Evolutionary conservation across 2,113 vertebrate species (phyloP), one percentile per base, ranked within the genome.

Genomic region (Chloropsis hardwickii): DNA sequence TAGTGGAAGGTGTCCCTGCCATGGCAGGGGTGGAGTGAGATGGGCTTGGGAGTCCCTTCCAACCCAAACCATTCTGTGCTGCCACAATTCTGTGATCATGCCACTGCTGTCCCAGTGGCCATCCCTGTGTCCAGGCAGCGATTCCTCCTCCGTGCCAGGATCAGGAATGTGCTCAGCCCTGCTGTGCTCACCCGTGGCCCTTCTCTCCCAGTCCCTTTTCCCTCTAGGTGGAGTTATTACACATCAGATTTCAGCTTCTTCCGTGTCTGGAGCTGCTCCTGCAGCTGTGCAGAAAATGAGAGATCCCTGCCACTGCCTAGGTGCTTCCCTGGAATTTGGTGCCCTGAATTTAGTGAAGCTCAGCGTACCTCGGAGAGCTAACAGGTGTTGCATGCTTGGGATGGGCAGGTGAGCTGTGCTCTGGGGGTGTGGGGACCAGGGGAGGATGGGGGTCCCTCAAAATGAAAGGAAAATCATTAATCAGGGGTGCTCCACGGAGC

Each of bases 161-260:
- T 1, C 0, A 2, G 73, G 33, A 77, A 50, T 1, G 1, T 39
- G 48, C 60, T 73, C 6, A 4, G 15, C 48, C 2, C 11, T 33
- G 53, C 61, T 14, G 0, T 11, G 47, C 51, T 87, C 12, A 5
- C 5, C 56, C 4, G 3, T 33, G 71, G 61, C 24, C 22, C 2
- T 1, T 50, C 50, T 61, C 11, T 11, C 78, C 40, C 7, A 0
- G 0, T 53, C n/a, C 25, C 21, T 66, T 86, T 57, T 77, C 58
- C 93, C 93, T 91, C 95, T 92, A 91, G 93, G 44, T 92, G 91
- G 93, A 88, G 93, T 65, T 48, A 39, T 91, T 62, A 39, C 81
- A 48, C 93, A 65, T 23, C 81, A 25, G n/a, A 95, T 86, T 69
- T 11, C 48, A 17, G 33, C 57, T 79, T 3, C 6, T 13, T 17